phyloP scores from a whole-genome alignment of 2,888 invertebrate genomes.

The Agriopis aurantiaria region DNA sequence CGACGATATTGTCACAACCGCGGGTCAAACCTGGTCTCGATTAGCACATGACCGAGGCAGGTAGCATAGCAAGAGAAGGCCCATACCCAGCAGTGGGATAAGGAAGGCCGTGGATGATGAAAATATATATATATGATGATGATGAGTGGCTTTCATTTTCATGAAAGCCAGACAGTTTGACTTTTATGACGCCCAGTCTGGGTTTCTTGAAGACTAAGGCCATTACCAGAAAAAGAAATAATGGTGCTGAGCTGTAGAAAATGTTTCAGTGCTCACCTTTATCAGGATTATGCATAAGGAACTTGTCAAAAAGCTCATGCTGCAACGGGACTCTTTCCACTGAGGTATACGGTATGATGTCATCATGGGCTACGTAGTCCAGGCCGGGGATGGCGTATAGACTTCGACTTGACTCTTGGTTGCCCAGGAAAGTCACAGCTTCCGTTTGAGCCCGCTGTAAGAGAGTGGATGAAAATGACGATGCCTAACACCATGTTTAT shows the following conservation, averaged over 20 bases:
- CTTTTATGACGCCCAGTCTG: no score
- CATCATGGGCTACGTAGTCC: constrained; percentile 99
- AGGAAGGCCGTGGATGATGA: no score
- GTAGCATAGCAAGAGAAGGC: no score
- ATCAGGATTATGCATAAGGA: constrained; percentile 92
- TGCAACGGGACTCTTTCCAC: constrained; percentile 95
- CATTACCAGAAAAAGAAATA: no score
- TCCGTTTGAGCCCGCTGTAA: constrained; percentile 98
- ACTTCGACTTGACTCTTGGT: constrained; percentile 97
- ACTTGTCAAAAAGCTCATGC: constrained; percentile 98
- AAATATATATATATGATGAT: no score
- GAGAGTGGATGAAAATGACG: constrained; percentile 13
- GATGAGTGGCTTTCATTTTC: no score
- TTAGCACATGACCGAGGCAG: no score
- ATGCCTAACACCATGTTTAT: constrained; percentile 18
- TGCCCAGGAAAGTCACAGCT: constrained; percentile 98
- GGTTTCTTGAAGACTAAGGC: no score
- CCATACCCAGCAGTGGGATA: no score
- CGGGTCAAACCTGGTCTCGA: no score
- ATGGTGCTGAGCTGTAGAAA: background rate
- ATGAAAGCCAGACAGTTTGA: no score
- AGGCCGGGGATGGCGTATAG: constrained; percentile 98
- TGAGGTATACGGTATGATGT: constrained; percentile 97
- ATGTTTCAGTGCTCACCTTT: constrained; percentile 83
- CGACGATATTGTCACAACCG: no score